Percentiles rank a stretch among this genome's conserved stretches.
Evolutionary conservation across 2,888 invertebrate genomes (phyloP).

Genomic region (Limnephilus lunatus): DNA sequence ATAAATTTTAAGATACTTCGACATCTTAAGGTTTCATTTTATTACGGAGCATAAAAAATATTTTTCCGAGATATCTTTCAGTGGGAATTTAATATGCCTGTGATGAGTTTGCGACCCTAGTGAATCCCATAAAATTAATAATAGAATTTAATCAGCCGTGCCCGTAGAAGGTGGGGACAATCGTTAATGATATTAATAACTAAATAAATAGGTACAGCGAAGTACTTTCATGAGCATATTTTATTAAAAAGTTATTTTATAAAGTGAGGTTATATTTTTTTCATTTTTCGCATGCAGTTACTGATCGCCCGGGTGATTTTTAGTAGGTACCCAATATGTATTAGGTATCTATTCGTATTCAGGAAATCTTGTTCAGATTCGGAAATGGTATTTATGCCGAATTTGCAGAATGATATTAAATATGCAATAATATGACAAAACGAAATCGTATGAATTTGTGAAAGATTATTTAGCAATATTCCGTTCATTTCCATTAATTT

Average conservation of each 20-base stretch:
- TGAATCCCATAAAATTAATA: background rate
- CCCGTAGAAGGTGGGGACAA: background rate
- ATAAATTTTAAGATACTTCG: constrained; percentile 25
- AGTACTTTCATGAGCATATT: background rate
- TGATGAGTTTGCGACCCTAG: background rate
- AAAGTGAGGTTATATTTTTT: too few relatives aligned
- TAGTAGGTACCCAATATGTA: too few relatives aligned
- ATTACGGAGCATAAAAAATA: background rate
- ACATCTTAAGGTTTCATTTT: constrained; percentile 39
- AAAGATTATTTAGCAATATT: too few relatives aligned
- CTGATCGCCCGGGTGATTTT: too few relatives aligned
- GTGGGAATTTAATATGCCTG: background rate
- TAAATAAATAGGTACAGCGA: too few relatives aligned
- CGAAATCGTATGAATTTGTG: too few relatives aligned
- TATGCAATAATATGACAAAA: too few relatives aligned
- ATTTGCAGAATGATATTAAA: background rate
- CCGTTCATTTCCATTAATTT: too few relatives aligned
- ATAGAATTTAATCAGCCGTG: background rate
- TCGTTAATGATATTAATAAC: too few relatives aligned
- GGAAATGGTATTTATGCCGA: background rate
- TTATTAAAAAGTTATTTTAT: too few relatives aligned
- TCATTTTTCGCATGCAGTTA: too few relatives aligned
- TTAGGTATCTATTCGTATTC: background rate
- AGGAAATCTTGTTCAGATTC: background rate
- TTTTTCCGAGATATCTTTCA: background rate